These are phyloP conservation scores for Octonoba sinensis DNA, from an alignment of 2,888 invertebrate species.

Conservation along the genomic window DNA sequence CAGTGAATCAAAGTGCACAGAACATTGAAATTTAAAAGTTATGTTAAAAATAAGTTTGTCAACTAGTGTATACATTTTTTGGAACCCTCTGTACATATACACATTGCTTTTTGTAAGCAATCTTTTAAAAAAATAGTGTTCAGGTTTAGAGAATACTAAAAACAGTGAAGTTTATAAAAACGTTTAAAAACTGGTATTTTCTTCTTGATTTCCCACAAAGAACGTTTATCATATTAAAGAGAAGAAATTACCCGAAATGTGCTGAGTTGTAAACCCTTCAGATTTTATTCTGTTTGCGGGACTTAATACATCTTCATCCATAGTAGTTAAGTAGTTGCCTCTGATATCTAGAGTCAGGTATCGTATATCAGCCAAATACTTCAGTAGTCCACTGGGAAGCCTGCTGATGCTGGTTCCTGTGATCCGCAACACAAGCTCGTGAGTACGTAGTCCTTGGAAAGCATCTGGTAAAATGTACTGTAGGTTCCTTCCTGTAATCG, in stretches of 20 bases:
- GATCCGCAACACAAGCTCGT: conserved; percentile 81
- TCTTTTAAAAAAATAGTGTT: no score
- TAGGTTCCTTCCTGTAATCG: conserved; percentile 83
- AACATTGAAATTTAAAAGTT: no score
- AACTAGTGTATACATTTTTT: no score
- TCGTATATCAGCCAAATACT: conserved; percentile 76
- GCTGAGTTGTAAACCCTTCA: conserved; percentile 53
- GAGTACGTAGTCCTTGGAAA: conserved; percentile 76
- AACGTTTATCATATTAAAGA: no score
- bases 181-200: no score
- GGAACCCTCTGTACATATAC: no score
- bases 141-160: no score
- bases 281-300: conserved; percentile 74
- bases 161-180: no score
- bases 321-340: conserved; percentile 82
- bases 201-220: no score
- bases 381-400: conserved; percentile 65
- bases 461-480: conserved; percentile 83
- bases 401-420: conserved; percentile 66
- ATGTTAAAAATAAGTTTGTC: no score
- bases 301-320: conserved; percentile 88
- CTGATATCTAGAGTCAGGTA: conserved; percentile 86
- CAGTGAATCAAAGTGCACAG: no score
- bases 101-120: no score
- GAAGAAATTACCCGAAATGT: conserved; percentile 47